Evolutionary conservation across 2,113 vertebrate species (phyloP).

Genomic region (Apteryx mantelli): DNA sequence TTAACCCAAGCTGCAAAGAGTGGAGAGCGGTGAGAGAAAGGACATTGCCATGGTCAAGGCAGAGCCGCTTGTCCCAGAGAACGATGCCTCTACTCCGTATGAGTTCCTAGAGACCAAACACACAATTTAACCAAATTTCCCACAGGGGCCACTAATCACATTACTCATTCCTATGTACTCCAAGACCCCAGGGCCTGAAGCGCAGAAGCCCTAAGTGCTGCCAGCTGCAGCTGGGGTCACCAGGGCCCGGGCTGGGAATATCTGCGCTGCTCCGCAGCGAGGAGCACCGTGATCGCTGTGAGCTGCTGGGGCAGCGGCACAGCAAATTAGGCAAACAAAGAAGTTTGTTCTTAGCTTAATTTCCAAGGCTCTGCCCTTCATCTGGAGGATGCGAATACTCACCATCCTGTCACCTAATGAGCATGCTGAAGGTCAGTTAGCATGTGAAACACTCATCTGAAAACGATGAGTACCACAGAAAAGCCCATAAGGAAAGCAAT

Average conservation of each 20-base stretch:
- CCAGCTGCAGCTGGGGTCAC: conserved; percentile 33
- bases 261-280: neutral
- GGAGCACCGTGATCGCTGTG: neutral
- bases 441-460: conserved; percentile 1
- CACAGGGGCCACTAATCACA: neutral
- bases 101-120: neutral
- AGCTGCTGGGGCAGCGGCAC: neutral
- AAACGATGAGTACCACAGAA: conserved; percentile 1
- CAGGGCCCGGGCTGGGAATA: neutral
- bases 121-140: neutral
- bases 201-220: neutral
- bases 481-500: conserved; percentile 18
- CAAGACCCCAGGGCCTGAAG: neutral
- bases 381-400: neutral
- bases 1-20: neutral
- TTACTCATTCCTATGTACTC: neutral
- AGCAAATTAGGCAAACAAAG: neutral
- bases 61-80: neutral
- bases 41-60: neutral
- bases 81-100: neutral
- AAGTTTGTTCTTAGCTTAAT: neutral
- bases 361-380: neutral
- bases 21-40: neutral
- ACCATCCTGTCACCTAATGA: neutral
- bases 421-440: neutral